phyloP scores from a whole-genome alignment of 2,797 vertebrate species.

The Intellagama lesueurii region DNA sequence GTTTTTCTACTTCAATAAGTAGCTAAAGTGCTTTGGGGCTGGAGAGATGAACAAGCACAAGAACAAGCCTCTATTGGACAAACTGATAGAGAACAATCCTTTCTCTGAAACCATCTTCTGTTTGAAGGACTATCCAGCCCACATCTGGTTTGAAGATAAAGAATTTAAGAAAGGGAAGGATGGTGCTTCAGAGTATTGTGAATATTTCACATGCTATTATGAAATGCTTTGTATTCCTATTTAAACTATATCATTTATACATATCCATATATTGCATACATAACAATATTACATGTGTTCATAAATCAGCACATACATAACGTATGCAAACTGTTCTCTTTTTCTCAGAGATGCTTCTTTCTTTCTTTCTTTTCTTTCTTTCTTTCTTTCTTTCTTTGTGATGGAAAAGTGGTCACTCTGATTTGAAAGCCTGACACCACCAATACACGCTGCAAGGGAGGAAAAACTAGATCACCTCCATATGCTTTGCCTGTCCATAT shows the following conservation, averaged over 20 bases:
- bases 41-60: neutral
- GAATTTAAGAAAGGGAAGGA: neutral
- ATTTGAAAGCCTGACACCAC: neutral
- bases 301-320: neutral
- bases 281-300: neutral
- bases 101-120: neutral
- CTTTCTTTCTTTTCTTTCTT: no score
- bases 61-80: neutral
- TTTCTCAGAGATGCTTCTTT: neutral
- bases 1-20: neutral
- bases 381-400: neutral
- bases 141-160: neutral
- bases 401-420: neutral
- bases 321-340: neutral
- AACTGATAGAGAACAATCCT: neutral
- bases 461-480: no score
- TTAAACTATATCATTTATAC: neutral
- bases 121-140: no score
- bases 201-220: neutral
- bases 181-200: neutral
- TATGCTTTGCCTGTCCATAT: neutral
- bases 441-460: no score
- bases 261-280: neutral
- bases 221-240: neutral
- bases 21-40: neutral